phyloP scores from a whole-genome alignment of 2,797 vertebrate species.

The Spizella passerina region DNA sequence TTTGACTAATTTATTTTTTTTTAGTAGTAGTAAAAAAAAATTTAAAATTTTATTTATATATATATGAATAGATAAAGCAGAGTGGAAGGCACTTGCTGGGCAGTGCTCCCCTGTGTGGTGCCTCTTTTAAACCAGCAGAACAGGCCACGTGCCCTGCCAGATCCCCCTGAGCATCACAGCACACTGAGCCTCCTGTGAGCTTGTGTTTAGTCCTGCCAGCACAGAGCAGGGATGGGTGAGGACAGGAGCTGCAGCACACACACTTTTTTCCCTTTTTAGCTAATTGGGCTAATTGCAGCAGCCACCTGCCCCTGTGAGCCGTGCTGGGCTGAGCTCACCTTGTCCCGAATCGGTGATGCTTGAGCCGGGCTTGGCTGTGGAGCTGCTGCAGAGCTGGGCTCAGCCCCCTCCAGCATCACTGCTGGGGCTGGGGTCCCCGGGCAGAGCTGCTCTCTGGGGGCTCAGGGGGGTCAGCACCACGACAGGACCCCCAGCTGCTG shows the following conservation, averaged over 20 bases:
- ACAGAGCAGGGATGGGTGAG: not conserved
- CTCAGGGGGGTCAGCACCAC: rapidly evolving
- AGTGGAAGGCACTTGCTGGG: not conserved
- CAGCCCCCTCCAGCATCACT: rapidly evolving
- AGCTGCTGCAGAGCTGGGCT: rapidly evolving
- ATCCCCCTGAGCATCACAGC: rapidly evolving
- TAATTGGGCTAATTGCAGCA: not conserved
- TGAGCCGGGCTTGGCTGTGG: rapidly evolving
- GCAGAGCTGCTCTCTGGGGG: rapidly evolving
- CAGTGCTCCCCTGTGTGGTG: not conserved
- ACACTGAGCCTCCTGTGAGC: rapidly evolving
- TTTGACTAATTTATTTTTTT: constrained; percentile 2
- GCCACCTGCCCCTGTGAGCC: rapidly evolving
- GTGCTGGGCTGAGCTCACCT: not conserved
- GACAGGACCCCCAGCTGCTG: rapidly evolving
- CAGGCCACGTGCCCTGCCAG: rapidly evolving
- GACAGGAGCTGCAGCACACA: not conserved
- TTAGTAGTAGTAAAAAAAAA: constrained; percentile 17
- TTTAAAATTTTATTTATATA: not conserved
- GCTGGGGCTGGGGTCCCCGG: rapidly evolving
- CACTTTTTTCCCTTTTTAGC: rapidly evolving
- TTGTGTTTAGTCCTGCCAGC: not conserved
- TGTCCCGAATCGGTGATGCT: rapidly evolving
- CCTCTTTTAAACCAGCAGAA: not conserved
- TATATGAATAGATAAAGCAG: not conserved